These are phyloP conservation scores for Mesocricetus auratus DNA, from an alignment of 2,113 vertebrate genomes.

Conservation along the genomic window DNA sequence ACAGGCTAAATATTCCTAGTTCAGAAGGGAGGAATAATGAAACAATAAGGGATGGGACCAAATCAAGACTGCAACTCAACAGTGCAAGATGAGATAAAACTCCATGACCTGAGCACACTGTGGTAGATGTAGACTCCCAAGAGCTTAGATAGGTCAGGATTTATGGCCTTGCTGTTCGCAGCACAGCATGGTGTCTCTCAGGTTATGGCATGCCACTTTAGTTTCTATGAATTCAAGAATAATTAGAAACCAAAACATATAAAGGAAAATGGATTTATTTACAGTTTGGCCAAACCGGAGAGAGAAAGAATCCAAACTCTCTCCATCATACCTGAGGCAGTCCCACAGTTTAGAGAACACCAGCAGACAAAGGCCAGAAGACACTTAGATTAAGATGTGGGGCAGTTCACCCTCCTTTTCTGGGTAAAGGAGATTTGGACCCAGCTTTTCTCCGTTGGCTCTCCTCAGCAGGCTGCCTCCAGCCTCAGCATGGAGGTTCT, in stretches of 20 bases:
- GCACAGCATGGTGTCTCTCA: neutral
- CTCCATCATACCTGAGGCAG: neutral
- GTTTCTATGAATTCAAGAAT: too few species aligned
- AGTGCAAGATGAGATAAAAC: neutral
- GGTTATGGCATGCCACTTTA: neutral
- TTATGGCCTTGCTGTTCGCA: neutral
- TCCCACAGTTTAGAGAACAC: neutral
- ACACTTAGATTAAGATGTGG: too few species aligned
- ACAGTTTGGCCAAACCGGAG: neutral
- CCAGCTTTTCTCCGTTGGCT: neutral
- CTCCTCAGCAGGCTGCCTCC: neutral
- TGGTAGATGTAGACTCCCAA: neutral
- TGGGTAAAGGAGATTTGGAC: too few species aligned
- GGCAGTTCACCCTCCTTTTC: neutral
- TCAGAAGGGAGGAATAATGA: neutral
- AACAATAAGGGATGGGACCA: neutral
- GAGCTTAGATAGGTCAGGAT: neutral
- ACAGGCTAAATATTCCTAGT: neutral
- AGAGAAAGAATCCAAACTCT: neutral
- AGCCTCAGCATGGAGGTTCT: neutral
- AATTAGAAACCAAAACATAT: neutral
- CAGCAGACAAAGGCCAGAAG: neutral
- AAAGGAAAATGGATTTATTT: neutral
- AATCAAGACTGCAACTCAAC: neutral
- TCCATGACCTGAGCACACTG: neutral